phyloP scores from a whole-genome alignment of 2,797 vertebrate species.

The Smutsia gigantea region DNA sequence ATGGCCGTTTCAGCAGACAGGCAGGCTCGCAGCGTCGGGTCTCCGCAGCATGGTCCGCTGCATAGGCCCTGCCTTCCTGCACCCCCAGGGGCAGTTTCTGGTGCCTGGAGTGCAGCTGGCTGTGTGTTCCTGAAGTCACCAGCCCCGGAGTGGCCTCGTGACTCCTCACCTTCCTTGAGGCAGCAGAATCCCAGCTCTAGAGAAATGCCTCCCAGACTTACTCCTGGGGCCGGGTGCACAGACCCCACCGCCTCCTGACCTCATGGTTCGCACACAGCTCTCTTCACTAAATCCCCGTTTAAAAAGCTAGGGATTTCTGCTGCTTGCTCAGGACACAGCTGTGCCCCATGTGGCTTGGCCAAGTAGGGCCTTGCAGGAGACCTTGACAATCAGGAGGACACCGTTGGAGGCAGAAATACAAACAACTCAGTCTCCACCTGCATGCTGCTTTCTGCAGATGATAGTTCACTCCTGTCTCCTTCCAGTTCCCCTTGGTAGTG shows the following conservation, averaged over 20 bases:
- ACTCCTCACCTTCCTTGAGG: not conserved
- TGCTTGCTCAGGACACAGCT: not conserved
- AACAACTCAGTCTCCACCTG: no score
- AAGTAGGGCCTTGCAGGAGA: no score
- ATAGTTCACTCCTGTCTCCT: not conserved
- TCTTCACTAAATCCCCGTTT: not conserved
- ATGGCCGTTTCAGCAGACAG: fast-evolving
- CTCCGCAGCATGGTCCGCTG: fast-evolving
- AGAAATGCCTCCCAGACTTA: not conserved
- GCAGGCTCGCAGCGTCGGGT: fast-evolving
- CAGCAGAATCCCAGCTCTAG: fast-evolving
- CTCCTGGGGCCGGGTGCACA: not conserved
- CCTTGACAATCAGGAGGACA: no score
- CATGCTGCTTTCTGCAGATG: not conserved
- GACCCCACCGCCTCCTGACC: not conserved
- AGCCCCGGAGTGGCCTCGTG: not conserved
- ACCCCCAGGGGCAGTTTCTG: not conserved
- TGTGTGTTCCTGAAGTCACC: not conserved
- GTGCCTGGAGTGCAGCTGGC: not conserved
- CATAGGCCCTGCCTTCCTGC: not conserved
- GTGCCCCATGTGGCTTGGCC: no score
- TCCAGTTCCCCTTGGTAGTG: no score
- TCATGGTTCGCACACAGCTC: not conserved
- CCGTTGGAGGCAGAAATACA: not conserved
- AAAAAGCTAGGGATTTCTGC: not conserved